Evolutionary conservation across 2,797 vertebrate species (phyloP).

Genomic region (Sebastes miniatus): DNA sequence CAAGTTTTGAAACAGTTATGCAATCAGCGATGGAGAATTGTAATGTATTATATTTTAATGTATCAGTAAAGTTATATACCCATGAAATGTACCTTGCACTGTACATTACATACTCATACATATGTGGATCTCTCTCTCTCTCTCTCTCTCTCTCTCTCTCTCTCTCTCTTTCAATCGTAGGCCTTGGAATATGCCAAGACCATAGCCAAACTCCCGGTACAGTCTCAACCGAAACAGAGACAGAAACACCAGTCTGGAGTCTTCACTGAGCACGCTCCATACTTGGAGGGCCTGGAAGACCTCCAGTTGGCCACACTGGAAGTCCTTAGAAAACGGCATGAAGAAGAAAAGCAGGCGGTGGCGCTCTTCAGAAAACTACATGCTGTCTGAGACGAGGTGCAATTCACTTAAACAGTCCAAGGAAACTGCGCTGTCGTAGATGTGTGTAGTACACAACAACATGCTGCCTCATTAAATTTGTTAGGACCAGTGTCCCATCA

Average conservation of each 20-base stretch:
- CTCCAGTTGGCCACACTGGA: constrained; percentile 81
- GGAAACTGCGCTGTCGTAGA: neutral
- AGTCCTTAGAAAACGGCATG: constrained; percentile 83
- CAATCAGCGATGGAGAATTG: neutral
- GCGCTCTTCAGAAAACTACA: constrained; percentile 82
- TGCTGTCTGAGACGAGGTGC: constrained; percentile 49
- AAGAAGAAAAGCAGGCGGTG: constrained; percentile 88
- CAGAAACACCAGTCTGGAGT: constrained; percentile 17
- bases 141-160: neutral
- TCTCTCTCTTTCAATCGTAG: constrained; percentile 62
- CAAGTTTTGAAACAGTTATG: neutral
- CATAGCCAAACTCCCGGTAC: constrained; percentile 83
- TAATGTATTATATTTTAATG: neutral
- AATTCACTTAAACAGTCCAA: neutral
- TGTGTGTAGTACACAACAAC: neutral
- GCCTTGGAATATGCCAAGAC: constrained; percentile 92
- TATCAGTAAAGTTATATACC: neutral
- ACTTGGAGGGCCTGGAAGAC: constrained; percentile 51
- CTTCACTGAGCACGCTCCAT: constrained; percentile 8
- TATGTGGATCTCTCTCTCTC: neutral
- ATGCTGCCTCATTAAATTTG: neutral
- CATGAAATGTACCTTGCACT: neutral
- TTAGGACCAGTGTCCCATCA: neutral
- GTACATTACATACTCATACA: too few relatives aligned
- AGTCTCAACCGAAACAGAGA: constrained; percentile 22